A percentile compares a stretch with the other conserved stretches of the same genome.
Conservation (phyloP, 2,797 vertebrate species). For the Pipistrellus pygmaeus region DNA sequence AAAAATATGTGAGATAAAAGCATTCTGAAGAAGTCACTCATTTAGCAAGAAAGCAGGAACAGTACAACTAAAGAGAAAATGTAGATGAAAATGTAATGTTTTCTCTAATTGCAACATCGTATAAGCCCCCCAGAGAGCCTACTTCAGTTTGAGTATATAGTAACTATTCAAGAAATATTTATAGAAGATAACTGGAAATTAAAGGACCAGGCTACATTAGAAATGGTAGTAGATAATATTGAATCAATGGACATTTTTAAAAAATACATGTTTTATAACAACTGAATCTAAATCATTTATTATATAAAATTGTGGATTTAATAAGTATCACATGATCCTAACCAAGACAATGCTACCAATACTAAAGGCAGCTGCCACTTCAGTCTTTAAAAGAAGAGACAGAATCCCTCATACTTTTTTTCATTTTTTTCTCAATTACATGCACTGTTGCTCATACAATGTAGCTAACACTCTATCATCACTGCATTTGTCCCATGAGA, state of each 20-base stretch:
- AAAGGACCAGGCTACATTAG: not conserved
- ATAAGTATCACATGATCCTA: not conserved
- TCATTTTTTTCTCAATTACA: not conserved
- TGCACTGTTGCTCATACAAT: not conserved
- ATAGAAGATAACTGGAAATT: not conserved
- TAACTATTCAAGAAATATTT: constrained; percentile 36
- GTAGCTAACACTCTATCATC: not conserved
- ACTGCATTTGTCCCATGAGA: not conserved
- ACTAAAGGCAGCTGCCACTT: not conserved
- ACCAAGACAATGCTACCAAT: not conserved
- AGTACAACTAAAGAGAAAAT: not conserved
- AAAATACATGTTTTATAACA: constrained; percentile 6
- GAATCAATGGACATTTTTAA: not conserved
- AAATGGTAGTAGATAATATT: constrained; percentile 11
- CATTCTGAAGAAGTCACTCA: not conserved
- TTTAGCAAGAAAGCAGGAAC: not conserved
- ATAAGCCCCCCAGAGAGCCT: not conserved
- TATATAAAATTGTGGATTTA: not conserved
- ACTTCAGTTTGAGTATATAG: not conserved
- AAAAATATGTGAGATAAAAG: constrained; percentile 29
- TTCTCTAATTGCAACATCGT: constrained; percentile 42
- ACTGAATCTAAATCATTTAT: not conserved
- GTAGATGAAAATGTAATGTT: not conserved
- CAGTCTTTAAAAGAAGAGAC: not conserved
- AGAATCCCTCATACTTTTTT: not conserved